Percentiles rank a stretch among this genome's conserved stretches.
Evolutionary conservation across 2,797 vertebrate genomes (phyloP).

Genomic region (Heteromormyrus szaboi): DNA sequence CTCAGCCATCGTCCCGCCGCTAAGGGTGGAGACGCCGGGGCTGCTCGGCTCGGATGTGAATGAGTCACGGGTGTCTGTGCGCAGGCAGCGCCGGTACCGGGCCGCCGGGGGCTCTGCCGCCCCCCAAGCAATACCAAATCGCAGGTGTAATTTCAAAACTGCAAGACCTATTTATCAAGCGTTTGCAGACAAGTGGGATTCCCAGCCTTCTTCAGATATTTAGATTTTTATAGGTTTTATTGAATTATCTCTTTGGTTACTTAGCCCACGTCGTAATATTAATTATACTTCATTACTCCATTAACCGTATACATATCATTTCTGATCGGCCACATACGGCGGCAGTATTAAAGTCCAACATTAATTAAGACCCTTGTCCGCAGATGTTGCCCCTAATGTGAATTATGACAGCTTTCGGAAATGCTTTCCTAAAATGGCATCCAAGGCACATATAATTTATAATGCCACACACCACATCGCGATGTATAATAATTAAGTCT

Average conservation of each 20-base stretch:
- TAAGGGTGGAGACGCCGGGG: slow-evolving; percentile 18
- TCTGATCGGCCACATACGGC: background rate
- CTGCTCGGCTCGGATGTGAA: background rate
- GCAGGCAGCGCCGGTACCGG: background rate
- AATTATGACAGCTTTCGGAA: background rate
- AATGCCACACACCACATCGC: background rate
- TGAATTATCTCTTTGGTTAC: background rate
- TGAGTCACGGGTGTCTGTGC: background rate
- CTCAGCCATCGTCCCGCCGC: slow-evolving; percentile 71
- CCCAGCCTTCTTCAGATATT: background rate
- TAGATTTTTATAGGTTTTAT: background rate
- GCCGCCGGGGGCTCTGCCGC: background rate
- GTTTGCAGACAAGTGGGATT: background rate
- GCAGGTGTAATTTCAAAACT: background rate
- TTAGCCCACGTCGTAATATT: background rate
- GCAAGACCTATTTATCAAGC: background rate
- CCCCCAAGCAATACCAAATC: background rate
- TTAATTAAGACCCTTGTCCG: background rate
- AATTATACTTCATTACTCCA: background rate
- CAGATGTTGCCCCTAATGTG: background rate
- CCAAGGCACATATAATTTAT: background rate
- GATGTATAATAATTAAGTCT: background rate
- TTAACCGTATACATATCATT: background rate
- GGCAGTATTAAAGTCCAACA: background rate
- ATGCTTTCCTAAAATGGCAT: background rate